Conservation (phyloP, 2,888 invertebrate species). For the Yponomeuta malinellus region DNA sequence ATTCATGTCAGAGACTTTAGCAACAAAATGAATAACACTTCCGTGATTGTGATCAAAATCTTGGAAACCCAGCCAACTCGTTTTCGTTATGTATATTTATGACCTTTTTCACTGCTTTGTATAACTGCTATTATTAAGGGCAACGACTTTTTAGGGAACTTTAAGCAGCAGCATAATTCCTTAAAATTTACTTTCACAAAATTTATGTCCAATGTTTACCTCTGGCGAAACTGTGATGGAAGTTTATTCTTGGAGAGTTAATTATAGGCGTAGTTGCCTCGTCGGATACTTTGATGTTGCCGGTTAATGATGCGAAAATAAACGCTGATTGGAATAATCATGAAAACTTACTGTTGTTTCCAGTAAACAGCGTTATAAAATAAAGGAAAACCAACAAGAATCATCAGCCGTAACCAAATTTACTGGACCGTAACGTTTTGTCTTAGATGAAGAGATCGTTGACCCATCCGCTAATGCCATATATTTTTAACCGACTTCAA, state of each 20-base stretch:
- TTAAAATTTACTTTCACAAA: too few relatives aligned
- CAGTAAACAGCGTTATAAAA: neutral
- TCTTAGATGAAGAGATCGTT: slow-evolving; percentile 29
- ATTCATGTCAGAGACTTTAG: slow-evolving; percentile 13
- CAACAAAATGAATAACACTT: too few relatives aligned
- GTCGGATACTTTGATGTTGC: neutral
- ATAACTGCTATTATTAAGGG: too few relatives aligned
- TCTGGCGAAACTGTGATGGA: too few relatives aligned
- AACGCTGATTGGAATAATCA: neutral
- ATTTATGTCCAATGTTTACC: too few relatives aligned
- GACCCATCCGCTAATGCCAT: slow-evolving; percentile 22
- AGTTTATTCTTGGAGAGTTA: neutral
- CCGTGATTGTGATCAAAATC: too few relatives aligned
- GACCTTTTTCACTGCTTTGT: too few relatives aligned
- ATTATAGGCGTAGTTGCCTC: neutral
- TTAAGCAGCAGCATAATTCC: too few relatives aligned
- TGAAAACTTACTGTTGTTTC: neutral
- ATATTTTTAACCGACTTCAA: neutral
- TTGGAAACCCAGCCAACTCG: too few relatives aligned
- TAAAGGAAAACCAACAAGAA: slow-evolving; percentile 24
- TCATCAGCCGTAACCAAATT: slow-evolving; percentile 30
- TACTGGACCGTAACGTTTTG: slow-evolving; percentile 35
- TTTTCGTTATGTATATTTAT: too few relatives aligned
- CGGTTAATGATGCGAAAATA: neutral
- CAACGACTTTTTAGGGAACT: too few relatives aligned